Percentiles rank a stretch among this genome's conserved stretches.
These are phyloP conservation scores for Lophotriccus pileatus DNA, from an alignment of 2,797 vertebrate genomes.

Conservation along the genomic window DNA sequence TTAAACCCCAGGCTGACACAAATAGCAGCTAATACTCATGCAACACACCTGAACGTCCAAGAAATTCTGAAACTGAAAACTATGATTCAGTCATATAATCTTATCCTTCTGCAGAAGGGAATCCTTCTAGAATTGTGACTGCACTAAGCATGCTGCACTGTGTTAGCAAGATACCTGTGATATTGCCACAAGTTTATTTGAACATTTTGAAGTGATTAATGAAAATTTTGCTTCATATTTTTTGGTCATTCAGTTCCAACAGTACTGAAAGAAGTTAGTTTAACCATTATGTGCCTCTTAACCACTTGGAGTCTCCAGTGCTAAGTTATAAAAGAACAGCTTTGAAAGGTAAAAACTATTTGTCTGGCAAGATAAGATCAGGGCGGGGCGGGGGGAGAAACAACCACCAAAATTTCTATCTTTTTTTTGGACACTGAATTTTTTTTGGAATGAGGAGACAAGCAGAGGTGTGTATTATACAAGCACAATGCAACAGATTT, in stretches of 20 bases:
- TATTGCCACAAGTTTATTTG: neutral
- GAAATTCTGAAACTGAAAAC: neutral
- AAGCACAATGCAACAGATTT: neutral
- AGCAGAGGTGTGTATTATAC: neutral
- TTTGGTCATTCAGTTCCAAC: neutral
- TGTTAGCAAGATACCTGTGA: neutral
- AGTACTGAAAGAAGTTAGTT: neutral
- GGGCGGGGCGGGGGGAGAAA: fast-evolving
- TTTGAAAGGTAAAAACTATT: neutral
- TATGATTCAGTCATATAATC: neutral
- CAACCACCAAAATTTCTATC: fast-evolving
- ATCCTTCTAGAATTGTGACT: neutral
- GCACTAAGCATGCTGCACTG: neutral
- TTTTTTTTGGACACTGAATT: neutral
- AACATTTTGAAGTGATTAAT: neutral
- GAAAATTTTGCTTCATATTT: neutral
- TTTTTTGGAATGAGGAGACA: neutral
- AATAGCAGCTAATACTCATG: neutral
- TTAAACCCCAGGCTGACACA: neutral
- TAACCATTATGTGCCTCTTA: neutral
- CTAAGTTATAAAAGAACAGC: neutral
- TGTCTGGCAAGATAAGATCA: neutral
- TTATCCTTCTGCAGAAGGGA: neutral
- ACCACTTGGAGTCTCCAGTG: neutral
- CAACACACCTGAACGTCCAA: neutral